phyloP scores from a whole-genome alignment of 2,888 invertebrate species.

The Oscheius sp. region DNA sequence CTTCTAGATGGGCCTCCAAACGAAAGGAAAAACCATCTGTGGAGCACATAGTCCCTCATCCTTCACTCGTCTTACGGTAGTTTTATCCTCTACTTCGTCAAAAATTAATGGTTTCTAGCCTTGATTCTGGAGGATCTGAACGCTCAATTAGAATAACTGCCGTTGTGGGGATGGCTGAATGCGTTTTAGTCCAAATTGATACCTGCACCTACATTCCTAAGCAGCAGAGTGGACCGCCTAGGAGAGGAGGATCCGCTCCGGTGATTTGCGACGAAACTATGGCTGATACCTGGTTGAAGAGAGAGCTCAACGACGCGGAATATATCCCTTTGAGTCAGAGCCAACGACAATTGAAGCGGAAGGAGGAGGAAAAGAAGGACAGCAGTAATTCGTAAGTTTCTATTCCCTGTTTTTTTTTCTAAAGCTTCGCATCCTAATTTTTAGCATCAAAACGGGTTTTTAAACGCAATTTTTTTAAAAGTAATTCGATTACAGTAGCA shows the following conservation, averaged over 20 bases:
- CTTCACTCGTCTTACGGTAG: constrained; percentile 52
- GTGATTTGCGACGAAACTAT: constrained; percentile 36
- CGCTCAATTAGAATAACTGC: constrained; percentile 50
- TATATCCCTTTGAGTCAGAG: constrained; percentile 43
- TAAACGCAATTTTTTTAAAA: too few species aligned
- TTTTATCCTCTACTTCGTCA: not conserved
- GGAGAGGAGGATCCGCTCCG: constrained; percentile 29
- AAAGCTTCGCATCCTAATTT: too few species aligned
- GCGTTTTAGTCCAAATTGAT: constrained; percentile 57
- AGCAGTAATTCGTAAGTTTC: constrained; percentile 13
- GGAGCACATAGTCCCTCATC: constrained; percentile 41
- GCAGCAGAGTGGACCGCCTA: not conserved
- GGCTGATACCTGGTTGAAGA: constrained; percentile 48
- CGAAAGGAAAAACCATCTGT: constrained; percentile 21
- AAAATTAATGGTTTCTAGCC: constrained; percentile 32
- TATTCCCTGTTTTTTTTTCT: too few species aligned
- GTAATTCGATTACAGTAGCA: constrained; percentile 6
- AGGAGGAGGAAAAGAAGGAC: not conserved
- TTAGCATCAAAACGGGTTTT: too few species aligned
- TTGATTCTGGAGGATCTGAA: constrained; percentile 51
- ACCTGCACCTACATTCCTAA: constrained; percentile 31
- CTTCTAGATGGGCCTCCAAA: constrained; percentile 30
- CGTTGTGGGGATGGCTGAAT: constrained; percentile 43
- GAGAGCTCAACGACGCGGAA: constrained; percentile 51
- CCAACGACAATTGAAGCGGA: not conserved